phyloP scores from a whole-genome alignment of 2,797 vertebrate species.

The Heteromormyrus szaboi region DNA sequence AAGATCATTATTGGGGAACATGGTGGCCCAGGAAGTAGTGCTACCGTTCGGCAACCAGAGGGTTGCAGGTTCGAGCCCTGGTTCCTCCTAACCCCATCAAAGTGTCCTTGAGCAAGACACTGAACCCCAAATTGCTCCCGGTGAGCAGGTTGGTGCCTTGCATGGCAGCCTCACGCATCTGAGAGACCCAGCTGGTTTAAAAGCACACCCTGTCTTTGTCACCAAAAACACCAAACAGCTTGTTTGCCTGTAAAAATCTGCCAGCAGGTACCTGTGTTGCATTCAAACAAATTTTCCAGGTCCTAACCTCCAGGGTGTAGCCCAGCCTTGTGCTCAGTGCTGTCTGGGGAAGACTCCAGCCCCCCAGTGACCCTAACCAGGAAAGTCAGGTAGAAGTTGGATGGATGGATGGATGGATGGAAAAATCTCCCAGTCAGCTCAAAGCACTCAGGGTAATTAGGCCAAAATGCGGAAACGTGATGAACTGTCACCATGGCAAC shows the following conservation, averaged over 20 bases:
- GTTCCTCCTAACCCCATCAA: too few relatives aligned
- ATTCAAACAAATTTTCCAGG: conserved; percentile 39
- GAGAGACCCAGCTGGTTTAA: neutral
- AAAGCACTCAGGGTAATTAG: conserved; percentile 43
- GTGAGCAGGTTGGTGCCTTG: too few relatives aligned
- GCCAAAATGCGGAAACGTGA: conserved; percentile 39
- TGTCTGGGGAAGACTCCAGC: neutral
- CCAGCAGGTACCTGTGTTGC: conserved; percentile 41
- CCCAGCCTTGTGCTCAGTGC: neutral
- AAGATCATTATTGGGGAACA: too few relatives aligned
- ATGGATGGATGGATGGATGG: neutral
- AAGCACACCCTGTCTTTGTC: conserved; percentile 11
- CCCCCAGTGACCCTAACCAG: neutral
- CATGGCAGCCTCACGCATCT: neutral
- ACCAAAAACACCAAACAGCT: conserved; percentile 1
- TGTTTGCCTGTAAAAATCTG: conserved; percentile 20
- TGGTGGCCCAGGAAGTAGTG: too few relatives aligned
- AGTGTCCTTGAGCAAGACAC: too few relatives aligned
- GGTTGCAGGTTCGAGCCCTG: too few relatives aligned
- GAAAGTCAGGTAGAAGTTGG: neutral
- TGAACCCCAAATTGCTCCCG: too few relatives aligned
- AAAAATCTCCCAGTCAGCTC: conserved; percentile 45
- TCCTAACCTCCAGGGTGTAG: neutral
- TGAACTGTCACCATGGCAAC: conserved; percentile 56
- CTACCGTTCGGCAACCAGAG: too few relatives aligned